Conservation (phyloP, 2,797 vertebrate species). For the Clamator glandarius region DNA sequence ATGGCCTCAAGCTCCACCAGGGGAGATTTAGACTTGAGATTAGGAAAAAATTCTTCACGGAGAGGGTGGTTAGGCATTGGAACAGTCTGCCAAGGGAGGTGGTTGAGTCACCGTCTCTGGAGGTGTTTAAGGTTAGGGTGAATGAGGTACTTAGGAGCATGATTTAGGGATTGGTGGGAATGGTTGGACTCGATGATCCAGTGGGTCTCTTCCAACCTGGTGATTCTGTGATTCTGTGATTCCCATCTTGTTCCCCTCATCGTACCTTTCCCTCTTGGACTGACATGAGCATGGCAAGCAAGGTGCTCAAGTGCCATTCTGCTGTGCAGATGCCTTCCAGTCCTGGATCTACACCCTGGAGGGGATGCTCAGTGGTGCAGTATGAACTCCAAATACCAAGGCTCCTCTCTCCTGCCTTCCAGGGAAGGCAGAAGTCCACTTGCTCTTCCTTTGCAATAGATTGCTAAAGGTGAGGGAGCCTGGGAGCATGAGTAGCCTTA, state of each 20-base stretch:
- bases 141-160: no score
- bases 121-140: no score
- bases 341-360: neutral
- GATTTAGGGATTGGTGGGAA: no score
- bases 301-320: neutral
- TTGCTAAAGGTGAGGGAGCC: neutral
- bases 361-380: neutral
- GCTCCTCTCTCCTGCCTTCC: neutral
- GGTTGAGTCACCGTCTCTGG: no score
- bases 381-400: accelerated
- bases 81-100: no score
- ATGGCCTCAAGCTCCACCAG: no score
- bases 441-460: neutral
- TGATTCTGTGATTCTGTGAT: no score
- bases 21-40: no score
- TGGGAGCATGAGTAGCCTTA: neutral
- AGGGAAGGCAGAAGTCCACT: neutral
- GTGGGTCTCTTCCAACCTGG: no score
- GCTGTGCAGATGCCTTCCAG: neutral
- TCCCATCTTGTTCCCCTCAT: neutral
- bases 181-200: no score
- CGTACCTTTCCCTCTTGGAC: neutral
- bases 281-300: neutral
- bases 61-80: no score
- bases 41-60: no score